These are phyloP conservation scores for Tragelaphus scriptus DNA, from an alignment of 2,113 vertebrate species.

Conservation along the genomic window DNA sequence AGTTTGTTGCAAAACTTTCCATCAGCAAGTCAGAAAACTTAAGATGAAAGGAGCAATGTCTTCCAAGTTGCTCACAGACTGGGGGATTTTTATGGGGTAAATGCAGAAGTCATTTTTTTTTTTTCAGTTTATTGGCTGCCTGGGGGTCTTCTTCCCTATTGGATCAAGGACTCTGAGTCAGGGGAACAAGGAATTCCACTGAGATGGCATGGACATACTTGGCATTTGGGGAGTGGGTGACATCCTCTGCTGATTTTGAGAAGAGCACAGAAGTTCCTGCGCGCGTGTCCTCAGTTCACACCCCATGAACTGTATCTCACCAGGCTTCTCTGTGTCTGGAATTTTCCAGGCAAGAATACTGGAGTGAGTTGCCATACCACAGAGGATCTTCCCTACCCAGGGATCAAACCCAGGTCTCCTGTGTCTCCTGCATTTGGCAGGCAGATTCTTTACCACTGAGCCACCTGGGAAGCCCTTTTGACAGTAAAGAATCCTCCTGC, in stretches of 20 bases:
- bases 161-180: not conserved
- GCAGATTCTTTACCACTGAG: not conserved
- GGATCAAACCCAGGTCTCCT: not conserved
- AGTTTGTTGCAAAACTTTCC: not conserved
- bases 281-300: not conserved
- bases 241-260: not conserved
- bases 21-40: not conserved
- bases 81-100: not conserved
- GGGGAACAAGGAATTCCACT: not conserved
- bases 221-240: not conserved
- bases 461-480: not conserved
- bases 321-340: not conserved
- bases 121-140: not conserved
- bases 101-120: not conserved
- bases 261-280: not conserved
- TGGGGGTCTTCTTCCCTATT: not conserved
- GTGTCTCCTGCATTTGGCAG: not conserved
- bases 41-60: not conserved
- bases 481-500: not conserved
- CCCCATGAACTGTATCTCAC: not conserved
- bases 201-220: not conserved
- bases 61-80: not conserved
- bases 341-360: not conserved
- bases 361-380: not conserved
- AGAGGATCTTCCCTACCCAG: not conserved